These are phyloP conservation scores for Tenebrio molitor DNA, from an alignment of 1,140 invertebrate species.

Conservation along the genomic window DNA sequence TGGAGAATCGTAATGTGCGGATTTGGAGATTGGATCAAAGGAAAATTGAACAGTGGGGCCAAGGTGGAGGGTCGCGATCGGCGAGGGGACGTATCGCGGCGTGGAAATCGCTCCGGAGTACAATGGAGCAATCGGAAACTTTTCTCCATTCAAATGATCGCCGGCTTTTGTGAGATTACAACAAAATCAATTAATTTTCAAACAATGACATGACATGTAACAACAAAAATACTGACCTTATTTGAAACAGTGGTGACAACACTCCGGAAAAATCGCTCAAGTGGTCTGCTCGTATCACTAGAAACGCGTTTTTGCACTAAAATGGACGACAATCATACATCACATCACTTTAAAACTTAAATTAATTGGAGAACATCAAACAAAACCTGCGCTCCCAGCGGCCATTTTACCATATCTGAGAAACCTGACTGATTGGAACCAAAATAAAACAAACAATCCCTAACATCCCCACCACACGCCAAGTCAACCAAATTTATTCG, in stretches of 20 bases:
- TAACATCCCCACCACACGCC: neutral
- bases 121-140: neutral
- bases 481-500: constrained; percentile 1
- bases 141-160: neutral
- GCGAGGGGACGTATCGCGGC: neutral
- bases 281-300: neutral
- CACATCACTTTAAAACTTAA: constrained; percentile 33
- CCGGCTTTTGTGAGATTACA: constrained; percentile 14
- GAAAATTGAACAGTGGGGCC: neutral
- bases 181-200: constrained; percentile 32
- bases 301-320: constrained; percentile 26
- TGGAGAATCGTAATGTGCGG: neutral
- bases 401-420: constrained; percentile 42
- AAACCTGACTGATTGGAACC: constrained; percentile 1
- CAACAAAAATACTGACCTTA: constrained; percentile 49
- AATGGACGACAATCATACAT: constrained; percentile 27
- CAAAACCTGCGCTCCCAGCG: constrained; percentile 19
- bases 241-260: constrained; percentile 3
- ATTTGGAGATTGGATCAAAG: neutral
- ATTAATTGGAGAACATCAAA: constrained; percentile 39
- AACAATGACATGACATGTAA: constrained; percentile 38
- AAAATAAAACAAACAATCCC: constrained; percentile 5
- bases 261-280: neutral
- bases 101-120: neutral
- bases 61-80: neutral